Evolutionary conservation across 2,888 invertebrate species (phyloP), one percentile per base, ranked within the genome.

Genomic region (Ochropacha duplaris): DNA sequence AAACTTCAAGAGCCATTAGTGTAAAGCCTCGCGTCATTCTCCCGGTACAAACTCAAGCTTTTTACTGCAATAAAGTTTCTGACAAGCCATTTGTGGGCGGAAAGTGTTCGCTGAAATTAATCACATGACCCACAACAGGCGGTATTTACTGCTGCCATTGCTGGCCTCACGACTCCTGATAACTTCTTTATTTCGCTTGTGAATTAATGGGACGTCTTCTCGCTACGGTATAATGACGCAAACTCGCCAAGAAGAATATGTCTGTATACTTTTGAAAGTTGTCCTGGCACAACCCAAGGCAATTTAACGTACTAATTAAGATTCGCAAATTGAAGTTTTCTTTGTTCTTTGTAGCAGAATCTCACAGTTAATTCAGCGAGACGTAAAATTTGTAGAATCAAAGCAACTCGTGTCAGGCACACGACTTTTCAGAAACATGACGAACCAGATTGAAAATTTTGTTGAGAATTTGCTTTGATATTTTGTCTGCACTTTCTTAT

Each of bases 11-110:
- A 79, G 80, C 81, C 84, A 88, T 88, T 87, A 88, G 83, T 81
- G 83, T 86, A 87, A 78, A 86, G 84, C 83, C 80, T 81, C 81
- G 78, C 84, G 86, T 87, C 86, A 86, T 88, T 85, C 83, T 83
- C 79, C 73, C 77, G 79, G 80, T 81, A 84, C 83, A 81, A 84
- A 86, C 81, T 84, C 81, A 72, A 76, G 83, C 83, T 88, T 89
- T 89, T 90, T 90, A 87, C 87, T 84, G 89, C 88, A 87, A 88
- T 88, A 88, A 90, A 90, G 84, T 90, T 88, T 86, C 83, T 89
- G 89, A 88, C 87, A 87, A 84, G 83, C 87, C 86, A 86, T 90
- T 90, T 89, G 86, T 85, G 87, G 81, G 78, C 81, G 81, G 80
- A 80, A 83, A 88, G 86, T 87, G 86, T 88, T 85, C 83, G 79